Evolutionary conservation across 2,113 vertebrate species (phyloP), one percentile per base, ranked within the genome.

Genomic region (Boulengeromyrus knoepffleri): DNA sequence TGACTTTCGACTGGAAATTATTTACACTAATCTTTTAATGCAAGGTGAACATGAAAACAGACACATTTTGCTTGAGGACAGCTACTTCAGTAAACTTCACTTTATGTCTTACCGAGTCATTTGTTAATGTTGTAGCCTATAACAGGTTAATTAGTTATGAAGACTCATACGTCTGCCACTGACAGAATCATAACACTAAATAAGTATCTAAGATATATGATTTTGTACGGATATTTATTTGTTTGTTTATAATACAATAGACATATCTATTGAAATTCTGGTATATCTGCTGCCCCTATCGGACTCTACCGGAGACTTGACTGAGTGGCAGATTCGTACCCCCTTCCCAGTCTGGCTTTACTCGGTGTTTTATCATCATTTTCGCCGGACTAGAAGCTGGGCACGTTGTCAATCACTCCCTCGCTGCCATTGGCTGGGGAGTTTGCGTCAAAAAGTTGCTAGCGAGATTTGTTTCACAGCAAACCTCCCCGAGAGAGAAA

Each of bases 381-480:
- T 96, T 93, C 94, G 89, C 91, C 96, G 96, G 95, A 96, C 95
- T 96, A 90, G 91, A 94, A 94, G 93, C 92, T 93, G 93, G 96
- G 96, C 96, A 97, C 96, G 96, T 92, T 97, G 97, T 97, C 97
- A 97, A 97, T 97, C 96, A 96, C 95, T 93, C 96, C 95, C 96
- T 96, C 95, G 93, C 96, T 97, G 96, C 97, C 96, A 99, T 99
- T 99, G 98, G 98, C 96, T 98, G 97, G 97, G 95, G 97, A 97
- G 96, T 97, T 97, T 97, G 97, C 97, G 97, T 98, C 97, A 98
- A 99, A 98, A 98, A 98, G 97, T 98, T 97, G 97, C 98, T 97
- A 96, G 96, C 96, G 96, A 97, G 97, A 96, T 97, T 97, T 96
- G 97, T 98, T 98, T 97, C 96, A 96, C 97, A 95, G 96, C 96